Percentiles rank a stretch among this genome's conserved stretches.
Conservation (phyloP, 2,888 invertebrate species). For the Limnephilus marmoratus region DNA sequence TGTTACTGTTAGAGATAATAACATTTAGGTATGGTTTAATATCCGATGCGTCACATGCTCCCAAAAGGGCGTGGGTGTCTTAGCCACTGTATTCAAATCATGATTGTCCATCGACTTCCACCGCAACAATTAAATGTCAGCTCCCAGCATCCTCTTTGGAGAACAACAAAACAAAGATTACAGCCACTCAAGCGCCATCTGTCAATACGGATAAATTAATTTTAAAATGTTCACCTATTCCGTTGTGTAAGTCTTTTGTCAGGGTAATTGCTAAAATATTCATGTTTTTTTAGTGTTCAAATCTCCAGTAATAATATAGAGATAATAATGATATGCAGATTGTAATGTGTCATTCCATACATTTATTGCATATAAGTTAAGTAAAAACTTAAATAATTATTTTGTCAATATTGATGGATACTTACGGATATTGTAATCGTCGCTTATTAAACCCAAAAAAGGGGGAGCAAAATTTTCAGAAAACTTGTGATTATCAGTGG, state of each 20-base stretch:
- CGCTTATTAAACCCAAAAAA: too few relatives aligned
- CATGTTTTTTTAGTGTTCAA: neutral
- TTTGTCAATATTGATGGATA: neutral
- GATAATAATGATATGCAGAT: neutral
- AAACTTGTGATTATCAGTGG: too few relatives aligned
- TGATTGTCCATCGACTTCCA: neutral
- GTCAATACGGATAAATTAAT: slow-evolving; percentile 18
- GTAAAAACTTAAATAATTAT: neutral
- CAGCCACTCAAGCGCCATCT: slow-evolving; percentile 17
- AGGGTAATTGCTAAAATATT: slow-evolving; percentile 29
- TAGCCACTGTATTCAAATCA: slow-evolving; percentile 43
- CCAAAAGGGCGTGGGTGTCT: neutral
- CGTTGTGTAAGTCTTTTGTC: slow-evolving; percentile 26
- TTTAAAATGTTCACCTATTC: neutral
- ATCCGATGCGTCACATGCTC: neutral
- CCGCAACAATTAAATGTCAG: slow-evolving; percentile 36
- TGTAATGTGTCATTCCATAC: neutral
- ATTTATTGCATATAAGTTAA: neutral
- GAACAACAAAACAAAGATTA: slow-evolving; percentile 36
- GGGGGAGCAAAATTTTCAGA: too few relatives aligned
- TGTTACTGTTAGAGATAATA: neutral
- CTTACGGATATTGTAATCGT: too few relatives aligned
- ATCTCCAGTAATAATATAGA: neutral
- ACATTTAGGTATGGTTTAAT: neutral
- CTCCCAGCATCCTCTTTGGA: slow-evolving; percentile 4